A percentile compares a stretch with the other conserved stretches of the same genome.
These are phyloP conservation scores for Corythoichthys haematopterus DNA, from an alignment of 2,113 vertebrate species.

Conservation along the genomic window DNA sequence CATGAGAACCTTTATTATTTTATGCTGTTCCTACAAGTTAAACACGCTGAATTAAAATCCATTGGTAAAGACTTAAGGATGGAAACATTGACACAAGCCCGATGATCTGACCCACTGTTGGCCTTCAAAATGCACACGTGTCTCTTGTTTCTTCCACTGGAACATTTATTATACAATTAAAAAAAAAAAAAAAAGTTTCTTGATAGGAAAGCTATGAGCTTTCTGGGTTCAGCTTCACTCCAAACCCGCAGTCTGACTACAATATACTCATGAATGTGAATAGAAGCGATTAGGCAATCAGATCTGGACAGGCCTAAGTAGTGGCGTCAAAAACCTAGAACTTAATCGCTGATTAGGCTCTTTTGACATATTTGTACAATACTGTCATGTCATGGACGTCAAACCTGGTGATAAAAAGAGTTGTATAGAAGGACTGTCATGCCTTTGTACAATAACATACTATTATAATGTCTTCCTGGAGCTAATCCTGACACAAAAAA, in stretches of 20 bases:
- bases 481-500: conserved; percentile 49
- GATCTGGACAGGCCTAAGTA: conserved; percentile 24
- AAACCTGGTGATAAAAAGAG: neutral
- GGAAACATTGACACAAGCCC: conserved; percentile 2
- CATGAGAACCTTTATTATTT: no score
- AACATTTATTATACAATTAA: conserved; percentile 23
- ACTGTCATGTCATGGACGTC: neutral
- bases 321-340: conserved; percentile 17
- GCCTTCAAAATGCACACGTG: neutral
- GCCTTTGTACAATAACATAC: conserved; percentile 25
- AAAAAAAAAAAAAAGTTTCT: conserved; percentile 4
- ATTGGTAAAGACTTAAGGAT: conserved; percentile 29
- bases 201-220: conserved; percentile 61
- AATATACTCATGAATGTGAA: conserved; percentile 41
- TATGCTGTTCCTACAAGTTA: neutral
- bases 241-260: conserved; percentile 42
- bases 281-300: conserved; percentile 31
- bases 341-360: neutral
- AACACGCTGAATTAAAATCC: conserved; percentile 6
- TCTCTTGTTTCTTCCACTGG: conserved; percentile 32
- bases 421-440: conserved; percentile 8
- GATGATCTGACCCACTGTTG: neutral
- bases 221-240: conserved; percentile 29
- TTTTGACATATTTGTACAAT: neutral
- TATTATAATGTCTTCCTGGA: conserved; percentile 11